Base-by-base conservation (phyloP, 2,888 invertebrate genomes). In the Hecatera dysodea region DNA sequence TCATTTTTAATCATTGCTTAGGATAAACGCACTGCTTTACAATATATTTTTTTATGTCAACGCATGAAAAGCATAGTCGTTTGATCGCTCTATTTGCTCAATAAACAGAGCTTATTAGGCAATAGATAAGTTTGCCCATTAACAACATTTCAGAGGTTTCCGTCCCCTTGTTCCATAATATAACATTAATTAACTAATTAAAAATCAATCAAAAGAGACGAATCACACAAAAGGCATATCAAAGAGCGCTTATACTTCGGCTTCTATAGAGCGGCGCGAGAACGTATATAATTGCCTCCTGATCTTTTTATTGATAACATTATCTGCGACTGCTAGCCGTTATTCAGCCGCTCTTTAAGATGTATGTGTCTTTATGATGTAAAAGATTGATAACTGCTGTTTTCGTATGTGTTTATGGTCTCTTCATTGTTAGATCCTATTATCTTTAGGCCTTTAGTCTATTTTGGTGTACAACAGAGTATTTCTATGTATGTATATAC, bases 271-370 rank as follows among this genome's bases (percentile, higher is more conserved):
- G 63, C 12, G 44, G 48, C 33, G 50, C 63, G 44, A 29, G 44
- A 64, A 22, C 29, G 22, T 24, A 46, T 44, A 59, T 60, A 72
- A 60, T 60, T 29, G 61, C 22, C 62, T 50, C 27, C 48, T 22
- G 42, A 75, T 61, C 33, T 46, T 36, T n/a, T 52, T 44, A 75
- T 48, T 75, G 75, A 80, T 78, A 78, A 75, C 62, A 59, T 67
- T 76, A 70, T 63, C 65, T 50, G 56, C 33, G 22, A 56, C 17
- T 56, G 24, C 64, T 61, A 55, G 44, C 50, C n/a, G 42, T 53
- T 59, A 78, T 36, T 48, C 15, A 42, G 33, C 24, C n/a, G 19
- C 12, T 42, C 11, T 65, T 61, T n/a, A n/a, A n/a, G 15, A 44
- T 5, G 39, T 11, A 39, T 39, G 6, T 46, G 6, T 46, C 22